A percentile compares a stretch with the other conserved stretches of the same genome.
phyloP scores from a whole-genome alignment of 2,888 invertebrate genomes.

The Brachyptera putata region DNA sequence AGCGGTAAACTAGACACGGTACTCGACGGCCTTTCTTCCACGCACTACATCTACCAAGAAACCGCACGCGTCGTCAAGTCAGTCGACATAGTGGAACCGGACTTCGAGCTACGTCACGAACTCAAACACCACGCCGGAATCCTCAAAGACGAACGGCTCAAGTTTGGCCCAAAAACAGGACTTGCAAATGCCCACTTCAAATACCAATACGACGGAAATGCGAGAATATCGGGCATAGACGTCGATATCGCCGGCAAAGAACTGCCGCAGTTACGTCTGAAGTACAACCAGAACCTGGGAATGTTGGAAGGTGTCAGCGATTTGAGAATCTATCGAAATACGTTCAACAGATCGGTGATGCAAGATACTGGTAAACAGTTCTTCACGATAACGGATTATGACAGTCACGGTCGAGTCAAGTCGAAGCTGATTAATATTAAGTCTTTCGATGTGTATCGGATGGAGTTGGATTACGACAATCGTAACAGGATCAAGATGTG shows the following conservation, averaged over 20 bases:
- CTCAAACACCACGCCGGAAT: conserved; percentile 89
- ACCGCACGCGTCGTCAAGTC: conserved; percentile 76
- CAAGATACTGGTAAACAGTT: conserved; percentile 88
- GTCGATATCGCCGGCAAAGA: conserved; percentile 86
- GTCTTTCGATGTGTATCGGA: conserved; percentile 73
- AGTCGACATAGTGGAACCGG: conserved; percentile 83
- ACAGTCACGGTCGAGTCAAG: conserved; percentile 79
- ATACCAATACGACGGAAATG: conserved; percentile 91
- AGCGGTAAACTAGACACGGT: conserved; percentile 80
- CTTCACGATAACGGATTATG: conserved; percentile 85
- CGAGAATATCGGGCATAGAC: conserved; percentile 80
- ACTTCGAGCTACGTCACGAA: conserved; percentile 83
- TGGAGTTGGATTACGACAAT: conserved; percentile 82
- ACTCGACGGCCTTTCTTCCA: conserved; percentile 76
- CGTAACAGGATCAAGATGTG: conserved; percentile 80
- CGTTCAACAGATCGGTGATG: conserved; percentile 84
- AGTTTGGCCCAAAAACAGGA: conserved; percentile 80
- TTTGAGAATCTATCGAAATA: conserved; percentile 76
- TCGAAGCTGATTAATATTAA: conserved; percentile 80
- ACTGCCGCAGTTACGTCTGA: conserved; percentile 72
- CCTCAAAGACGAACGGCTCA: conserved; percentile 79
- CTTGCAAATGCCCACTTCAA: conserved; percentile 83
- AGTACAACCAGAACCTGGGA: conserved; percentile 86
- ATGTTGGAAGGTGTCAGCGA: conserved; percentile 83
- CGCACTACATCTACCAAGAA: conserved; percentile 82